Evolutionary conservation across 2,113 vertebrate genomes (phyloP).

Genomic region (Riparia riparia): DNA sequence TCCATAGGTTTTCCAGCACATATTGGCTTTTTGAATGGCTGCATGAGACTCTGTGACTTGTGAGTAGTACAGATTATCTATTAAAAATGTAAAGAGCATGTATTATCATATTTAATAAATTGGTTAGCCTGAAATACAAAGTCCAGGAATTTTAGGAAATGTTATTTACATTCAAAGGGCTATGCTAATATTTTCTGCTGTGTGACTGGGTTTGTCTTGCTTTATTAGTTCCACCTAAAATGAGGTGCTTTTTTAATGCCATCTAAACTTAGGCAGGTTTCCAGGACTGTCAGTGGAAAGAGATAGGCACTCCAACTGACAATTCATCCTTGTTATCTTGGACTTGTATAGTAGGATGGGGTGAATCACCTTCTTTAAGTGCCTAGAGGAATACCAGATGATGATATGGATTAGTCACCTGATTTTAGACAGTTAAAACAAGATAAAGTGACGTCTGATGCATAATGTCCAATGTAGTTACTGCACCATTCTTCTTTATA

Average conservation of each 20-base stretch:
- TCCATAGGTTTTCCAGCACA: neutral
- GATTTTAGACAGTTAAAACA: slow-evolving; percentile 16
- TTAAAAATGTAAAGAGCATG: neutral
- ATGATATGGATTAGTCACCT: slow-evolving; percentile 8
- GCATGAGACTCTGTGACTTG: neutral
- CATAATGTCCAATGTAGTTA: neutral
- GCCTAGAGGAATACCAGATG: neutral
- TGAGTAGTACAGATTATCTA: neutral
- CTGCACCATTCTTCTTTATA: neutral
- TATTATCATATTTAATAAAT: neutral
- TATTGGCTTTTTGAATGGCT: rapidly evolving
- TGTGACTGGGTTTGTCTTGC: neutral
- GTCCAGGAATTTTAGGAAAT: neutral
- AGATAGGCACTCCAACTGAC: neutral
- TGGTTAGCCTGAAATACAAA: neutral
- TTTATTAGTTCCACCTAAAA: neutral
- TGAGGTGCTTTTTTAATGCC: neutral
- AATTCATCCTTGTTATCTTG: neutral
- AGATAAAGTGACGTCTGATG: slow-evolving; percentile 2
- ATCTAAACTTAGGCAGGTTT: neutral
- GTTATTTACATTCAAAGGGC: neutral
- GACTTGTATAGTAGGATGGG: neutral
- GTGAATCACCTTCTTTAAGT: neutral
- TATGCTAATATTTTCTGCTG: neutral
- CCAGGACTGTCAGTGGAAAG: neutral